These are phyloP conservation scores for Panthera uncia DNA, from an alignment of 2,113 vertebrate species.

Conservation along the genomic window DNA sequence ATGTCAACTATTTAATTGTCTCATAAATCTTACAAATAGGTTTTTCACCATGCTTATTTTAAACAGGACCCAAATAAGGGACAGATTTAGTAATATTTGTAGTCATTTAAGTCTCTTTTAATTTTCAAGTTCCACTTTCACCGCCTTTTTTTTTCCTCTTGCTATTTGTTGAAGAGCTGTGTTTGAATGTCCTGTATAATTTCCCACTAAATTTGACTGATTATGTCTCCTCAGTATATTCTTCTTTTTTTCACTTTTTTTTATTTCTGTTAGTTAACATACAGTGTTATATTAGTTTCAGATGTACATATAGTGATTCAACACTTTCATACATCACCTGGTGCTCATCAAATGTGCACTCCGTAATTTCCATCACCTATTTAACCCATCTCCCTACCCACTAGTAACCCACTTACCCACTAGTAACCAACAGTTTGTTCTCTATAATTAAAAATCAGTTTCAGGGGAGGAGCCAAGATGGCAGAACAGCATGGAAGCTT, in stretches of 20 bases:
- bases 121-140: neutral
- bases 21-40: neutral
- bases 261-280: neutral
- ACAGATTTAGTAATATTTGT: neutral
- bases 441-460: neutral
- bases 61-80: neutral
- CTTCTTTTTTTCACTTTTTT: neutral
- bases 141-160: neutral
- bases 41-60: neutral
- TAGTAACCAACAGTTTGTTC: neutral
- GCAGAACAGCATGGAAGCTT: too few species aligned
- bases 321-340: too few species aligned
- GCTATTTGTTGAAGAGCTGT: neutral
- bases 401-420: neutral
- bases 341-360: neutral
- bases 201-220: neutral
- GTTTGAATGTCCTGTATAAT: neutral
- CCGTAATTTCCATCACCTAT: neutral
- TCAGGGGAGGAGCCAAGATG: neutral
- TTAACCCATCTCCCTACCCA: neutral
- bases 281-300: neutral
- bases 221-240: neutral
- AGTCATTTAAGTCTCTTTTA: conserved; percentile 12
- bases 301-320: too few species aligned
- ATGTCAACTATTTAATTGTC: neutral